These are phyloP conservation scores for Tragulus kanchil DNA, from an alignment of 2,113 vertebrate genomes.

Conservation along the genomic window DNA sequence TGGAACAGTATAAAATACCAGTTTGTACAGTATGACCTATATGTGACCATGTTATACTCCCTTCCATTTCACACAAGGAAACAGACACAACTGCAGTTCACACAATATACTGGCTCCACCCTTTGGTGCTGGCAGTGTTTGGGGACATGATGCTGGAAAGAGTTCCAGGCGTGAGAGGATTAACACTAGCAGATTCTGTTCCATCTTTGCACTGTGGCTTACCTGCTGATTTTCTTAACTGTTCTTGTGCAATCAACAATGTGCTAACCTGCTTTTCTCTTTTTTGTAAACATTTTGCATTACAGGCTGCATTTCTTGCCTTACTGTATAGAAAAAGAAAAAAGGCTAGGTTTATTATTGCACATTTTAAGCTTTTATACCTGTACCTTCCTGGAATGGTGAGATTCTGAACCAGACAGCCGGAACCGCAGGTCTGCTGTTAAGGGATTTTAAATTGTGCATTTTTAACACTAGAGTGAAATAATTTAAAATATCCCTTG, in stretches of 20 bases:
- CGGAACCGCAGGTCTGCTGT: conserved; percentile 70
- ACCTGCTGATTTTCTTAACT: conserved; percentile 74
- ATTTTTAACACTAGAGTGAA: conserved; percentile 84
- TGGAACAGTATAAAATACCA: conserved; percentile 88
- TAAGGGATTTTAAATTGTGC: conserved; percentile 86
- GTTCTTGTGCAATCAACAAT: conserved; percentile 82
- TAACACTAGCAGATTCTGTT: conserved; percentile 85
- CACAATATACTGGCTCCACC: conserved; percentile 67
- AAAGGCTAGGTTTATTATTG: conserved; percentile 84
- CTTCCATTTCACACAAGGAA: conserved; percentile 75
- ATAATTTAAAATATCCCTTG: conserved; percentile 57
- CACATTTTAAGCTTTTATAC: conserved; percentile 86
- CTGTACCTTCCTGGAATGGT: conserved; percentile 79
- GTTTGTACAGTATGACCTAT: conserved; percentile 91
- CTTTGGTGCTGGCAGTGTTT: conserved; percentile 64
- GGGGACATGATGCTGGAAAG: conserved; percentile 57
- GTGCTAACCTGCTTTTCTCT: conserved; percentile 85
- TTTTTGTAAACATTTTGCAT: conserved; percentile 81
- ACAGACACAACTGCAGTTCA: conserved; percentile 71
- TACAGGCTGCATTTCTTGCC: conserved; percentile 85
- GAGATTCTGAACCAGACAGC: conserved; percentile 79
- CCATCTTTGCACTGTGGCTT: conserved; percentile 83
- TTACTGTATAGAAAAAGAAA: conserved; percentile 80
- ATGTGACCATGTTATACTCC: conserved; percentile 83
- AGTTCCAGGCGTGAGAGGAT: conserved; percentile 28